Conservation (phyloP, 2,888 invertebrate genomes). For the Ennomos fuscantarius region DNA sequence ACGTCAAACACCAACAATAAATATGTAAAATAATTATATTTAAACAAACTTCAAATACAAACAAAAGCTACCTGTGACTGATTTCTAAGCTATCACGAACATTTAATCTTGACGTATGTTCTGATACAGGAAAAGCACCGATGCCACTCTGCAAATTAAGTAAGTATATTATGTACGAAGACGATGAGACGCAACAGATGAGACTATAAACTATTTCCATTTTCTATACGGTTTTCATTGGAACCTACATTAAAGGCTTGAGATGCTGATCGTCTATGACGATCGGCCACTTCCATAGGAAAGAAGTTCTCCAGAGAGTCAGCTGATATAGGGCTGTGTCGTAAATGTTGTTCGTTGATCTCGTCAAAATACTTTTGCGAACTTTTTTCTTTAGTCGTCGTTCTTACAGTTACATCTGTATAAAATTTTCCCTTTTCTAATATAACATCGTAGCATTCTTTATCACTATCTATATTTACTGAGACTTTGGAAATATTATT, state of each 20-base stretch:
- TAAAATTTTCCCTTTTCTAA: slow-evolving; percentile 53
- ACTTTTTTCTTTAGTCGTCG: slow-evolving; percentile 48
- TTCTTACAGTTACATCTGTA: slow-evolving; percentile 57
- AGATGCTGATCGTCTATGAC: slow-evolving; percentile 20
- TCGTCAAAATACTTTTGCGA: slow-evolving; percentile 32
- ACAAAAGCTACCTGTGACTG: slow-evolving; percentile 61
- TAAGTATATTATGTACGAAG: background rate
- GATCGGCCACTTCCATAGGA: slow-evolving; percentile 3
- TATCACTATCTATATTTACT: slow-evolving; percentile 64
- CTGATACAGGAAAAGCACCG: slow-evolving; percentile 33
- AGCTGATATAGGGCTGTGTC: slow-evolving; percentile 2
- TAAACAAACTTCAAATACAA: slow-evolving; percentile 26
- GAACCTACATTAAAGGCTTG: slow-evolving; percentile 18
- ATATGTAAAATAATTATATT: no score
- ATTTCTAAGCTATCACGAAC: slow-evolving; percentile 73
- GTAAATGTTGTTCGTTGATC: background rate
- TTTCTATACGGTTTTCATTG: background rate
- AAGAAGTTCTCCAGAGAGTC: slow-evolving; percentile 35
- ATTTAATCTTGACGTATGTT: slow-evolving; percentile 50
- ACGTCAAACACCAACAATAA: slow-evolving; percentile 2
- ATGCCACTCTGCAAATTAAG: slow-evolving; percentile 55
- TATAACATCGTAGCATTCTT: slow-evolving; percentile 61
- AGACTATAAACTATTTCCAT: slow-evolving; percentile 1
- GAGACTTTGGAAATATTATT: slow-evolving; percentile 57
- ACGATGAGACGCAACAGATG: background rate